phyloP scores from a whole-genome alignment of 2,113 vertebrate genomes.

The Alethe diademata region DNA sequence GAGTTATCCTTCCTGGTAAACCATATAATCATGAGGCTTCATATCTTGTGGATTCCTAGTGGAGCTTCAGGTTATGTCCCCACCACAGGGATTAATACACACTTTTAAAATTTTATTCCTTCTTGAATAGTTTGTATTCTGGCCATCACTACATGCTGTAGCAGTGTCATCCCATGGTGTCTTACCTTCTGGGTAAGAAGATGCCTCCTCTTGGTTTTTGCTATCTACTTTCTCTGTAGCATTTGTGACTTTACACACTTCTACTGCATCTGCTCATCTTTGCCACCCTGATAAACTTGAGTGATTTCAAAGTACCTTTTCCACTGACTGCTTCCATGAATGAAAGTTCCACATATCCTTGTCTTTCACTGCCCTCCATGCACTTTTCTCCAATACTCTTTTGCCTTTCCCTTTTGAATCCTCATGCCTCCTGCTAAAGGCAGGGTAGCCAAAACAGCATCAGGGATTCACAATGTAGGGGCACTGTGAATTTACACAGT shows the following conservation, averaged over 20 bases:
- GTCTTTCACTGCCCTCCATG: background rate
- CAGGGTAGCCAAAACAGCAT: background rate
- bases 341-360: background rate
- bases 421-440: background rate
- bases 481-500: background rate
- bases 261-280: background rate
- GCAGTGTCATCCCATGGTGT: background rate
- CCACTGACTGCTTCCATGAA: background rate
- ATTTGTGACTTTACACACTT: background rate
- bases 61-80: background rate
- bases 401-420: background rate
- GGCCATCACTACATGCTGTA: background rate
- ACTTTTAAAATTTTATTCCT: background rate
- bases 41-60: background rate
- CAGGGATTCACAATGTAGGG: accelerated
- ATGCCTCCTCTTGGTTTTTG: background rate
- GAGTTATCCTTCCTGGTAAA: background rate
- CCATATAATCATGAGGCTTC: background rate
- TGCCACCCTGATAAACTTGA: background rate
- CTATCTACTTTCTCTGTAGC: background rate
- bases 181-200: background rate
- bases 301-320: background rate
- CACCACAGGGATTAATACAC: background rate
- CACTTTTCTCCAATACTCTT: background rate
- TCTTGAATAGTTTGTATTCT: background rate